Evolutionary conservation across 2,797 vertebrate species (phyloP).

Genomic region (Lycodopsis pacificus): DNA sequence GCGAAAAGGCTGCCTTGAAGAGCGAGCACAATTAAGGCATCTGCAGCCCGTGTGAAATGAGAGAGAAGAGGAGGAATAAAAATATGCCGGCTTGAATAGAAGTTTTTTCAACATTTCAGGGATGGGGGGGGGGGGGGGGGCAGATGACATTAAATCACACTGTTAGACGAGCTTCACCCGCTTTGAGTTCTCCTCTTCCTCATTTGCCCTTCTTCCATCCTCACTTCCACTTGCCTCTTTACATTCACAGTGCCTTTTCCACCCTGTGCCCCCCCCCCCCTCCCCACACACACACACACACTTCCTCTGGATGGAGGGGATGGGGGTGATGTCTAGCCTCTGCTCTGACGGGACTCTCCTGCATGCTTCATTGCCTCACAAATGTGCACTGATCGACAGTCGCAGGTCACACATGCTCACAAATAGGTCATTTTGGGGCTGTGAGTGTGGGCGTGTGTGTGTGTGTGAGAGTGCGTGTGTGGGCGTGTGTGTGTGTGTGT

Average conservation of each 20-base stretch:
- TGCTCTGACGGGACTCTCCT: conserved; percentile 70
- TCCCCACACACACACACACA: conserved; percentile 5
- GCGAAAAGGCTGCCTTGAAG: conserved; percentile 84
- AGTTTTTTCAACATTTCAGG: conserved; percentile 55
- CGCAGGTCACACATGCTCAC: conserved; percentile 78
- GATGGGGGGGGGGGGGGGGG: conserved; percentile 27
- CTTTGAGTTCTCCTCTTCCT: conserved; percentile 52
- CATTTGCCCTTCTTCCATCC: conserved; percentile 46
- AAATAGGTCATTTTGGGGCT: conserved; percentile 76
- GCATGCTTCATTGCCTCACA: conserved; percentile 76
- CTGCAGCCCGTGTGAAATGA: conserved; percentile 80
- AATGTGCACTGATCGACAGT: conserved; percentile 78
- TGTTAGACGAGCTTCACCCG: conserved; percentile 66
- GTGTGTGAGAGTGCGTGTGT: conserved; percentile 33
- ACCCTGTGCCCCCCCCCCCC: neutral
- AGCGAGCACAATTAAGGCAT: conserved; percentile 84
- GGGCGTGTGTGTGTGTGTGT: conserved; percentile 21
- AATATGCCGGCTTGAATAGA: conserved; percentile 77
- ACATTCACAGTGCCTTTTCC: conserved; percentile 49
- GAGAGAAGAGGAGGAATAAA: conserved; percentile 80
- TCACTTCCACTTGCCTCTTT: conserved; percentile 50
- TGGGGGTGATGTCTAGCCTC: conserved; percentile 58
- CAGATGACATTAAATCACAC: conserved; percentile 73
- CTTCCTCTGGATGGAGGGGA: conserved; percentile 35
- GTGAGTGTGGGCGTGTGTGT: conserved; percentile 22